Base-by-base conservation (phyloP, 2,797 vertebrate genomes). In the Jordanella pulchra region DNA sequence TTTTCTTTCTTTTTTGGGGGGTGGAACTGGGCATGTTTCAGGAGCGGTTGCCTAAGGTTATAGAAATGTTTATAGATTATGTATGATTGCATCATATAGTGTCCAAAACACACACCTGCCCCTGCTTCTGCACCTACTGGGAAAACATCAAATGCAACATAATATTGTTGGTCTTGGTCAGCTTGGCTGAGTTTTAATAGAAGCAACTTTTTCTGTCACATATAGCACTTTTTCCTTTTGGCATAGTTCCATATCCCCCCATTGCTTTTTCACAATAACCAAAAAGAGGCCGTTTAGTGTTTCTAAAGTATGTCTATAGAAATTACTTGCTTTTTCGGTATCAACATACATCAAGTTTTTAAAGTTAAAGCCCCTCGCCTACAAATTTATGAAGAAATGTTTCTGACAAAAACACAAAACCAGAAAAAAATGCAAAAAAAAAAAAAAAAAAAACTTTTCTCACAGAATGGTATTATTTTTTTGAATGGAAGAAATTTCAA, bases 1-100 rank as follows among this genome's bases (percentile, higher is more conserved):
- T 86, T 73, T 11, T 60, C 2, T 55, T 15, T 7, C 7, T 25
- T 69, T 39, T 58, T 69, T 47, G 72, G 69, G 14, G 7, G 18
- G 9, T 25, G n/a, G 53, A 25, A 25, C 3, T 25, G n/a, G 53
- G 53, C n/a, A 54, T 14, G 14, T 44, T 64, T 64, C 13, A 13
- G 60, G 39, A 25, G 58, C 39, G 15, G 35, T 44, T 64, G 23
- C 60, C 39, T 14, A 25, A 25, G 42, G n/a, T 42, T 23, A 61
- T 18, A 42, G 60, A 44, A 35, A 39, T 25, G 39, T 63, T 63
- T 63, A 42, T 63, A n/a, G 23, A 63, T 63, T 63, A 44, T 63
- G 42, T 25, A 63, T 44, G 60, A 25, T 7, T 42, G 60, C 60
- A 42, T 63, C 39, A 44, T 12, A 44, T 3, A 14, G 35, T 4